Conservation (phyloP, 2,888 invertebrate species). For the Antheraea yamamai region DNA sequence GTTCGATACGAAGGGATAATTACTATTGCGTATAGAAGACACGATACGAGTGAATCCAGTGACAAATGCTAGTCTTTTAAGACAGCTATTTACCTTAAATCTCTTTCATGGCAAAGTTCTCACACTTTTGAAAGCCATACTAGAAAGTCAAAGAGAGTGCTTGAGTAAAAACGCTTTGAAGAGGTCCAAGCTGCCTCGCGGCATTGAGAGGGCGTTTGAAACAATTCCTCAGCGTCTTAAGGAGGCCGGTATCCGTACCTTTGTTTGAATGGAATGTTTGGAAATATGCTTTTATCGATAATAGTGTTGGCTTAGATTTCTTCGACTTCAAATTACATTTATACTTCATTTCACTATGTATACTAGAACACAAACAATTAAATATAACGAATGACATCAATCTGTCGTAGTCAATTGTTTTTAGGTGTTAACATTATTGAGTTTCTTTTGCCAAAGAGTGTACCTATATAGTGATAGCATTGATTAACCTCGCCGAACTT, state of each 20-base stretch:
- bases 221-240: conserved; percentile 20
- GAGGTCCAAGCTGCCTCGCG: conserved; percentile 25
- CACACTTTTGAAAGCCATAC: conserved; percentile 13
- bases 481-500: too few species aligned
- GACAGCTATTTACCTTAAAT: conserved; percentile 11
- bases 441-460: too few species aligned
- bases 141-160: conserved; percentile 21
- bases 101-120: not conserved
- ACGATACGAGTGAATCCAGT: not conserved
- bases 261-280: conserved; percentile 15
- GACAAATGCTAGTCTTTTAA: not conserved
- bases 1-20: not conserved
- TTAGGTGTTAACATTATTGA: too few species aligned
- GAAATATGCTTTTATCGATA: not conserved
- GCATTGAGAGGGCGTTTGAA: conserved; percentile 27
- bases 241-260: conserved; percentile 16
- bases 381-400: not conserved
- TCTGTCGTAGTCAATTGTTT: too few species aligned
- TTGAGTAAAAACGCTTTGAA: conserved; percentile 29
- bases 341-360: not conserved
- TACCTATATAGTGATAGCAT: too few species aligned
- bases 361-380: not conserved
- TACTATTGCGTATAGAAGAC: not conserved
- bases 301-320: conserved; percentile 2
- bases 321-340: not conserved